Evolutionary conservation across 1,140 invertebrate genomes (phyloP).

Genomic region (Drosophila melanica): DNA sequence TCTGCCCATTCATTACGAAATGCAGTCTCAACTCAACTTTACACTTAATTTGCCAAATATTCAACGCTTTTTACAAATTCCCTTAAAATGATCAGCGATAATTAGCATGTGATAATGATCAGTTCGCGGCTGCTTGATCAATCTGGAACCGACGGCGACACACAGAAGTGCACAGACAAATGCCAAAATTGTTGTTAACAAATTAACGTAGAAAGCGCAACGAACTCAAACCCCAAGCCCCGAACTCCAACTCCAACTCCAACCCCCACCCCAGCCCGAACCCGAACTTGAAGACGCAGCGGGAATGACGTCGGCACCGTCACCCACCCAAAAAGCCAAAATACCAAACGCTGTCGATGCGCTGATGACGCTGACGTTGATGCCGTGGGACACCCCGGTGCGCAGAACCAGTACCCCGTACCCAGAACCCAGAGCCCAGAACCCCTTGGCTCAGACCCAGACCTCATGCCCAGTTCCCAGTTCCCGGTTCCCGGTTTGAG

Average conservation of each 20-base stretch:
- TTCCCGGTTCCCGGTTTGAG: slow-evolving; percentile 26
- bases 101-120: slow-evolving; percentile 68
- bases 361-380: slow-evolving; percentile 78
- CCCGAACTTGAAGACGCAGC: slow-evolving; percentile 48
- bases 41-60: slow-evolving; percentile 66
- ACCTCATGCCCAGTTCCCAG: slow-evolving; percentile 25
- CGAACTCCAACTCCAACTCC: not conserved
- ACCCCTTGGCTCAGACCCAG: not conserved
- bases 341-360: slow-evolving; percentile 70
- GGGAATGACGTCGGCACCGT: slow-evolving; percentile 62
- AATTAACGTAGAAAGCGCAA: slow-evolving; percentile 82
- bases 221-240: slow-evolving; percentile 49
- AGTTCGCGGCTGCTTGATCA: slow-evolving; percentile 13
- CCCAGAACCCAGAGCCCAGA: not conserved
- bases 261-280: slow-evolving; percentile 9
- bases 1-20: slow-evolving; percentile 12
- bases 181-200: slow-evolving; percentile 73
- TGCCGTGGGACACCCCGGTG: slow-evolving; percentile 75
- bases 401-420: slow-evolving; percentile 37
- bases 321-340: slow-evolving; percentile 46
- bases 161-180: slow-evolving; percentile 56
- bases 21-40: slow-evolving; percentile 26
- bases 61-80: slow-evolving; percentile 53
- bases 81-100: slow-evolving; percentile 51
- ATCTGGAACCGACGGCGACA: slow-evolving; percentile 47